Percentiles rank a stretch among this genome's conserved stretches.
phyloP scores from a whole-genome alignment of 64 coral and sea anemone species.

The Acropora yongei region DNA sequence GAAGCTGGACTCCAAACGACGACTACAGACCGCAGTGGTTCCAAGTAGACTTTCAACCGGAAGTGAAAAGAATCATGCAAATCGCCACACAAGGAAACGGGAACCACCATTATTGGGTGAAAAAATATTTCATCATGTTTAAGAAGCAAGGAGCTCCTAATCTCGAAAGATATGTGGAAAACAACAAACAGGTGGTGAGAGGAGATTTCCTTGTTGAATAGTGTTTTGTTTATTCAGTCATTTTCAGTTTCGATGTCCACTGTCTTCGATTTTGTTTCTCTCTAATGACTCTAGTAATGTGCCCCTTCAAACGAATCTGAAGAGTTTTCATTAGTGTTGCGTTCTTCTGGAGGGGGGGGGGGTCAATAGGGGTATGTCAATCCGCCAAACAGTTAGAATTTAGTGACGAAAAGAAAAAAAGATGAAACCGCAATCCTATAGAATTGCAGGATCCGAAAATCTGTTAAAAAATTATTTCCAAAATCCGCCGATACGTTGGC shows the following conservation, averaged over 20 bases:
- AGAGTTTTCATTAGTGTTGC: too few relatives aligned
- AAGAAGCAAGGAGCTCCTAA: neutral
- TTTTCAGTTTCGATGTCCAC: too few relatives aligned
- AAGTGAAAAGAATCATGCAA: constrained; percentile 53
- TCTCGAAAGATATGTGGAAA: constrained; percentile 33
- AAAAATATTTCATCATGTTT: constrained; percentile 54
- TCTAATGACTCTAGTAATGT: too few relatives aligned
- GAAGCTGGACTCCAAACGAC: constrained; percentile 47
- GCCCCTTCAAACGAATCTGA: too few relatives aligned
- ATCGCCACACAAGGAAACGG: constrained; percentile 68
- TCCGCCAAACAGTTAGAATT: too few relatives aligned
- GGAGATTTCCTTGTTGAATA: neutral
- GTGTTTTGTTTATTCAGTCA: neutral
- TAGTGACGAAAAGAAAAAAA: too few relatives aligned
- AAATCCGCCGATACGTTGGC: too few relatives aligned
- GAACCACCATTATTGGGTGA: constrained; percentile 55
- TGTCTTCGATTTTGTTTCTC: too few relatives aligned
- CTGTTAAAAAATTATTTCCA: too few relatives aligned
- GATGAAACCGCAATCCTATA: too few relatives aligned
- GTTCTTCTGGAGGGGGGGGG: neutral
- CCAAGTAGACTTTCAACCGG: constrained; percentile 57
- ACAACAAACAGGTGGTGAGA: constrained; percentile 37
- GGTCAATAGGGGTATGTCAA: too few relatives aligned
- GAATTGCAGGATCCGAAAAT: too few relatives aligned
- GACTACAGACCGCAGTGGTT: constrained; percentile 51